Conservation (phyloP, 2,888 invertebrate species). For the Esperia sulphurella region DNA sequence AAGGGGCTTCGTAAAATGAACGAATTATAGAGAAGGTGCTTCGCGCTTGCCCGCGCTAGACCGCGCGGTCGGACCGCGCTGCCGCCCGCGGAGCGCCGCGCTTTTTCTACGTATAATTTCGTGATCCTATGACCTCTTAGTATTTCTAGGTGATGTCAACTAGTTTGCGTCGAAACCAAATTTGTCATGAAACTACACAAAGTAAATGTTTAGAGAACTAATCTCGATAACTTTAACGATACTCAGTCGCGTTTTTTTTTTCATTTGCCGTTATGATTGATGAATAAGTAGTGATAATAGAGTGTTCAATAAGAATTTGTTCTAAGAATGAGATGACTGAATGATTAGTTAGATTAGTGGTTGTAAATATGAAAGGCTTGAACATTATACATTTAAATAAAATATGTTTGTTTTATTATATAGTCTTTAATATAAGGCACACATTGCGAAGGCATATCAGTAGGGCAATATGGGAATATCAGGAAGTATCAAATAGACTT, state of each 20-base stretch:
- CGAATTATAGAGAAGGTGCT: conserved; percentile 25
- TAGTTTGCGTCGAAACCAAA: conserved; percentile 56
- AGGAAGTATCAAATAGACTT: too few relatives aligned
- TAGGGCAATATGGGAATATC: too few relatives aligned
- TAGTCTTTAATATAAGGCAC: conserved; percentile 4
- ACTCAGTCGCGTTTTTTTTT: conserved; percentile 72
- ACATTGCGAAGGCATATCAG: background rate
- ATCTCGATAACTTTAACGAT: conserved; percentile 62
- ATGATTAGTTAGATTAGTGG: conserved; percentile 72
- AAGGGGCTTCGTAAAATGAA: too few relatives aligned
- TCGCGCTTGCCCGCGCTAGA: conserved; percentile 36
- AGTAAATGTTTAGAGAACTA: conserved; percentile 51
- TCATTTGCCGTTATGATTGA: conserved; percentile 72
- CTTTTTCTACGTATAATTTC: conserved; percentile 30
- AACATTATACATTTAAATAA: conserved; percentile 76
- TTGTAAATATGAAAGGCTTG: conserved; percentile 76
- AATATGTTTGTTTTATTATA: conserved; percentile 52
- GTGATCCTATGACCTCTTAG: conserved; percentile 53
- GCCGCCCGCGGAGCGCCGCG: conserved; percentile 30
- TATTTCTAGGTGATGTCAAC: conserved; percentile 56
- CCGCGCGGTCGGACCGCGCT: conserved; percentile 28
- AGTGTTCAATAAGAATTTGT: conserved; percentile 72
- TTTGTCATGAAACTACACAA: conserved; percentile 49
- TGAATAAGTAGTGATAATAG: conserved; percentile 70
- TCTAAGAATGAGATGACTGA: conserved; percentile 74